Percentiles rank a stretch among this genome's conserved stretches.
phyloP scores from a whole-genome alignment of 2,888 invertebrate genomes.

The Bombyx huttoni region DNA sequence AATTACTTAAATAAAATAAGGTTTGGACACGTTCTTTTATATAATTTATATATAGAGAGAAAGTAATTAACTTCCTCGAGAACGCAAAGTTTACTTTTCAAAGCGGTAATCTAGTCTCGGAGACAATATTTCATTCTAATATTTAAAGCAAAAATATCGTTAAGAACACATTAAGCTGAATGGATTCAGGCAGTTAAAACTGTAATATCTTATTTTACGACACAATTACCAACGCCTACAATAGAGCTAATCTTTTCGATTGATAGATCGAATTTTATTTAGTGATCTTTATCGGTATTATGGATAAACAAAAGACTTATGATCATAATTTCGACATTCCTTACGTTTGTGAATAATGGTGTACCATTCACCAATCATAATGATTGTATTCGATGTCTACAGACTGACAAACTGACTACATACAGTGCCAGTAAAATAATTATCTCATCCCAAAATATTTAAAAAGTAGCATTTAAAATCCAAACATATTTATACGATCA shows the following conservation, averaged over 20 bases:
- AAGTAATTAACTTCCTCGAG: not conserved
- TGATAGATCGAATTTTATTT: not conserved
- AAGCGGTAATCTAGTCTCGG: not conserved
- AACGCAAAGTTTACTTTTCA: not conserved
- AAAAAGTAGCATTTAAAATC: too few relatives aligned
- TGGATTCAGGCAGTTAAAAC: conserved; percentile 8
- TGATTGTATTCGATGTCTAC: too few relatives aligned
- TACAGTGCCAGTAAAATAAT: too few relatives aligned
- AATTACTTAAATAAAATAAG: too few relatives aligned
- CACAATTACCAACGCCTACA: conserved; percentile 6
- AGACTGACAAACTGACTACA: too few relatives aligned
- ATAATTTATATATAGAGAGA: not conserved
- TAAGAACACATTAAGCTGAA: conserved; percentile 11
- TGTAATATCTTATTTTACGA: conserved; percentile 10
- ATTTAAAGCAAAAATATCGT: conserved; percentile 9
- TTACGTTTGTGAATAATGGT: too few relatives aligned
- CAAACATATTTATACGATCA: too few relatives aligned
- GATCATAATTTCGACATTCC: too few relatives aligned
- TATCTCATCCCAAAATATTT: too few relatives aligned
- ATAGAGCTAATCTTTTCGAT: not conserved
- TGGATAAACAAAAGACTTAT: not conserved
- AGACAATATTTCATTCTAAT: not conserved
- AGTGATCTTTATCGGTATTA: not conserved
- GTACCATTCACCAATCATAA: too few relatives aligned
- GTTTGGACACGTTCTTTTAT: too few relatives aligned